Base-by-base conservation (phyloP, 2,113 vertebrate species). In the Choloepus hoffmanni region DNA sequence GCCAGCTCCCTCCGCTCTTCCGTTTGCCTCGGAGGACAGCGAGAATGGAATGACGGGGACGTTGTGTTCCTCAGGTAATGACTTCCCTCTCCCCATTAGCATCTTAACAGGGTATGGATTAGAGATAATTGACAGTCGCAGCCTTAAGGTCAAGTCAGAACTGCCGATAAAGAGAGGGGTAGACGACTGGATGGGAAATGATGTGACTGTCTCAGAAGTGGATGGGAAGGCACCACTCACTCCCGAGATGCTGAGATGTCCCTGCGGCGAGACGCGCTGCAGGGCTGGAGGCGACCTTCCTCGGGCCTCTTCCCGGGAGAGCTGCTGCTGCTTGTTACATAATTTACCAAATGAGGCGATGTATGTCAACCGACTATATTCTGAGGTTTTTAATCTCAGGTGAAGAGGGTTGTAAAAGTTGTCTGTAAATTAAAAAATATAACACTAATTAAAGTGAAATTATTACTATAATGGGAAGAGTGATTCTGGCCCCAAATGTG, bases 81-180 rank as follows among this genome's bases (percentile, higher is more conserved):
- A 72, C 58, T 60, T 81, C 18, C 21, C 14, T 2, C 36, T 86
- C 36, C 62, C n/a, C 45, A 33, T 96, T 90, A 96, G 60, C 92
- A 88, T 85, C 89, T 92, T 85, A 90, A 88, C 93, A 92, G 86
- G 5, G 0, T 74, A 88, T 53, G 77, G 95, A 95, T 97, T 96
- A 24, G 11, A 85, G 74, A 85, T 93, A n/a, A 82, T 50, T 94
- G 86, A 92, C 70, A 72, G 21, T 50, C 55, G 28, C 15, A 36
- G 90, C 36, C 53, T 23, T 45, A 82, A 97, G 85, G 84, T 94
- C 96, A 97, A 78, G 65, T 87, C 93, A 93, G 84, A 96, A 92
- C 53, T 81, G 33, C 70, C 83, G 30, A 92, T 89, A 78, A 91
- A 77, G 70, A 45, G 13, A 53, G 50, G 50, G 72, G 86, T 65